phyloP scores from a whole-genome alignment of 2,113 vertebrate genomes.

The Zonotrichia leucophrys region DNA sequence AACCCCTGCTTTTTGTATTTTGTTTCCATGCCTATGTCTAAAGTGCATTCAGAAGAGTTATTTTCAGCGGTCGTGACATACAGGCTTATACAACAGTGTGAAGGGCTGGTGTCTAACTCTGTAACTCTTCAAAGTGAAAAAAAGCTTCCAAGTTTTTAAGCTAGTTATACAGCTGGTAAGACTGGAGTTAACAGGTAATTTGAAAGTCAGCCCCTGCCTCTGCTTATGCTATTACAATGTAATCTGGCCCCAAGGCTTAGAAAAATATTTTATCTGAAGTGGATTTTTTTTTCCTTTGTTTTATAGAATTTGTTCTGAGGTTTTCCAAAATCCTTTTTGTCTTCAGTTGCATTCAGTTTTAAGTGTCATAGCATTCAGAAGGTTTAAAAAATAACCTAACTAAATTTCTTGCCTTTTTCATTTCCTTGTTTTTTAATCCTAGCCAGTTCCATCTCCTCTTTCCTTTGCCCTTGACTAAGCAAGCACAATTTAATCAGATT shows the following conservation, averaged over 20 bases:
- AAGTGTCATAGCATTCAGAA: neutral
- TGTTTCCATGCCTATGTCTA: neutral
- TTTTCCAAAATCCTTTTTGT: neutral
- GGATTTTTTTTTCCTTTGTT: neutral
- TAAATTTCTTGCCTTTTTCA: slow-evolving; percentile 14
- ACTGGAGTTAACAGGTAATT: neutral
- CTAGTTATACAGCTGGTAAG: neutral
- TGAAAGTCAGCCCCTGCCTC: neutral
- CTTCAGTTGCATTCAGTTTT: neutral
- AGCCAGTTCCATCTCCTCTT: slow-evolving; percentile 27
- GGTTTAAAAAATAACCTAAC: neutral
- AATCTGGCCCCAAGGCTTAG: neutral
- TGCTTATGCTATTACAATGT: neutral
- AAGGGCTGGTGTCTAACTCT: neutral
- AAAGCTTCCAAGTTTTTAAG: neutral
- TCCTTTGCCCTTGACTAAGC: slow-evolving; percentile 49
- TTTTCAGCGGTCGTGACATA: neutral
- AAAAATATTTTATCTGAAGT: neutral
- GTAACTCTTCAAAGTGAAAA: neutral
- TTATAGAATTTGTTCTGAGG: neutral
- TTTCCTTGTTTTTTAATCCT: neutral
- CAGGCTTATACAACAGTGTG: neutral
- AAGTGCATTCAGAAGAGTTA: neutral
- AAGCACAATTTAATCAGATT: slow-evolving; percentile 61
- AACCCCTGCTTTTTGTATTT: neutral